Percentiles rank a stretch among this genome's conserved stretches.
Conservation (phyloP, 1,140 invertebrate genomes). For the Paraescarpia echinospica region DNA sequence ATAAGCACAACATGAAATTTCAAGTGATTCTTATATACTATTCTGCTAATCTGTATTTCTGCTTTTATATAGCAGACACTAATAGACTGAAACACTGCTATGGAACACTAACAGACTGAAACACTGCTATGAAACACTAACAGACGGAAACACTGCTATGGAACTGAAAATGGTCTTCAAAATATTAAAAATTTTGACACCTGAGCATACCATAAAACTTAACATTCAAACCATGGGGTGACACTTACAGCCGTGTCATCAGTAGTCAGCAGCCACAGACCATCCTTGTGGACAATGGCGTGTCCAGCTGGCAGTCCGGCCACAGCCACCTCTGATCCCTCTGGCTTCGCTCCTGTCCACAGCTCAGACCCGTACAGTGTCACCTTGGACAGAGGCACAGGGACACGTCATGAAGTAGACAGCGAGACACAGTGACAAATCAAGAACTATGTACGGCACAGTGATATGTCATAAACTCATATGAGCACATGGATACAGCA, state of each 20-base stretch:
- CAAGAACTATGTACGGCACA: background rate
- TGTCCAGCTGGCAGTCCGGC: constrained; percentile 62
- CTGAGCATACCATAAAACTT: no score
- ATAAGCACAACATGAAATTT: no score
- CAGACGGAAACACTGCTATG: constrained; percentile 31
- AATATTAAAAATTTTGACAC: no score
- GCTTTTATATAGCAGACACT: no score
- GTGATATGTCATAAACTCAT: background rate
- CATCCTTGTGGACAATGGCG: constrained; percentile 76
- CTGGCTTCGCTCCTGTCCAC: constrained; percentile 67
- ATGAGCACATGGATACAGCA: background rate
- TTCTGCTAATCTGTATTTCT: no score
- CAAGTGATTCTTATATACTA: no score
- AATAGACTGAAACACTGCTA: no score
- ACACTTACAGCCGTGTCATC: constrained; percentile 67
- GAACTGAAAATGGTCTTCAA: constrained; percentile 24
- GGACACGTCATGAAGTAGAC: background rate
- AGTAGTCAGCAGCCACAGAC: constrained; percentile 76
- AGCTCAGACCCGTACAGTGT: constrained; percentile 76
- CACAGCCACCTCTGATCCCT: constrained; percentile 67
- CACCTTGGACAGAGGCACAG: constrained; percentile 41
- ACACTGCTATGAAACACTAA: no score
- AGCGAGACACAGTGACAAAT: background rate
- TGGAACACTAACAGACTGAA: no score
- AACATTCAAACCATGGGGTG: background rate